phyloP scores from a whole-genome alignment of 2,888 invertebrate genomes.

The Eristalis pertinax region DNA sequence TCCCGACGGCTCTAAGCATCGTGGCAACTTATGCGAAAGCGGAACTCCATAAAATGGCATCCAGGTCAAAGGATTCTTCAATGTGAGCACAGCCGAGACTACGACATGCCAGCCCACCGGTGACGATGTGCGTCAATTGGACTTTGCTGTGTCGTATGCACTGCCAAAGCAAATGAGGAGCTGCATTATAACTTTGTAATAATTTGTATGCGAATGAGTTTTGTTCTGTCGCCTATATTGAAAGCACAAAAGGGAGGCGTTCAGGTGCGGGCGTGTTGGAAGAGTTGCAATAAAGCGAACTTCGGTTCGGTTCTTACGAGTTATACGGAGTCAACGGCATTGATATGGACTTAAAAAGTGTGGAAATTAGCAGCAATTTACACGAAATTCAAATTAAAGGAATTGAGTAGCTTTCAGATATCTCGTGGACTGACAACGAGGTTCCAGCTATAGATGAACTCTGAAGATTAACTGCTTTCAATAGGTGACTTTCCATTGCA shows the following conservation, averaged over 20 bases:
- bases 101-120: neutral
- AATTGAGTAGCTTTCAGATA: too few relatives aligned
- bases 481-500: too few relatives aligned
- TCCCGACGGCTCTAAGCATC: neutral
- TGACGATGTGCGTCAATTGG: neutral
- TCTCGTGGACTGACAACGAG: too few relatives aligned
- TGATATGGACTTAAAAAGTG: too few relatives aligned
- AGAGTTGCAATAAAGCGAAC: too few relatives aligned
- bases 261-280: neutral
- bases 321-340: too few relatives aligned
- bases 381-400: too few relatives aligned
- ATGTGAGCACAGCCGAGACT: neutral
- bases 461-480: too few relatives aligned
- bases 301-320: too few relatives aligned
- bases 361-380: too few relatives aligned
- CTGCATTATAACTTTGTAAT: neutral
- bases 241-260: neutral
- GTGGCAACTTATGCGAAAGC: neutral
- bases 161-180: neutral
- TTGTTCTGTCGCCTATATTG: neutral
- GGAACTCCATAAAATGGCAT: neutral
- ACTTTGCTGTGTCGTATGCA: neutral
- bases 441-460: too few relatives aligned
- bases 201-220: neutral
- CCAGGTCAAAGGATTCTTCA: neutral